Percentiles rank a stretch among this genome's conserved stretches.
phyloP scores from a whole-genome alignment of 2,797 vertebrate genomes.

The Silurus lanzhouensis region DNA sequence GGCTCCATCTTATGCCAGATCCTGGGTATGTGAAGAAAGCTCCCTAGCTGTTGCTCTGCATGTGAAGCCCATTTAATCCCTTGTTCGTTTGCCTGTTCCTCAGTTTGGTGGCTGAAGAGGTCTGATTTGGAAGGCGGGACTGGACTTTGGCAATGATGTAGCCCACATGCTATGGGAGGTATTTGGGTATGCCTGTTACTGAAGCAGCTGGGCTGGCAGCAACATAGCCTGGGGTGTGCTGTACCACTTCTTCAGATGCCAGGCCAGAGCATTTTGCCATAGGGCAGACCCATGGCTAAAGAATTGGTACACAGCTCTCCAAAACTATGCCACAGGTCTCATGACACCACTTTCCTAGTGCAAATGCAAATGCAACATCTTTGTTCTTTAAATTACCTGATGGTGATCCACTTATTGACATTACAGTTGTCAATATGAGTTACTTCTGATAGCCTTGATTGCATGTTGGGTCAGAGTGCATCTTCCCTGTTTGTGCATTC shows the following conservation, averaged over 20 bases:
- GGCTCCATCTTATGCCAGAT: slow-evolving; percentile 26
- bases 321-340: not conserved
- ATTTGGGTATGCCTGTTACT: slow-evolving; percentile 61
- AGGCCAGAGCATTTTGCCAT: slow-evolving; percentile 48
- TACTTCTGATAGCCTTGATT: slow-evolving; percentile 2
- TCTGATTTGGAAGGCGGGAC: slow-evolving; percentile 44
- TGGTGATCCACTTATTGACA: slow-evolving; percentile 2
- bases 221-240: slow-evolving; percentile 54
- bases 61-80: slow-evolving; percentile 54
- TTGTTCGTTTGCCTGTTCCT: slow-evolving; percentile 40
- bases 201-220: slow-evolving; percentile 63
- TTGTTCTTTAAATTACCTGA: not conserved
- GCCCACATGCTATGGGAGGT: slow-evolving; percentile 62
- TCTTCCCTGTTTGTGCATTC: slow-evolving; percentile 2
- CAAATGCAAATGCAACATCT: slow-evolving; percentile 14
- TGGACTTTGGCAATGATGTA: slow-evolving; percentile 61
- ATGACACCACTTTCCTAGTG: slow-evolving; percentile 5
- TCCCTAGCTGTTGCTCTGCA: slow-evolving; percentile 41
- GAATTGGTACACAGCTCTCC: not conserved
- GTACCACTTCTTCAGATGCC: slow-evolving; percentile 27
- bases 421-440: slow-evolving; percentile 4
- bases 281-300: slow-evolving; percentile 48
- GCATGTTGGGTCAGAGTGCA: slow-evolving; percentile 16
- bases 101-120: slow-evolving; percentile 43
- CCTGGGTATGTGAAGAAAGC: slow-evolving; percentile 46